These are phyloP conservation scores for Monopterus albus DNA, from an alignment of 2,113 vertebrate genomes.

Conservation along the genomic window DNA sequence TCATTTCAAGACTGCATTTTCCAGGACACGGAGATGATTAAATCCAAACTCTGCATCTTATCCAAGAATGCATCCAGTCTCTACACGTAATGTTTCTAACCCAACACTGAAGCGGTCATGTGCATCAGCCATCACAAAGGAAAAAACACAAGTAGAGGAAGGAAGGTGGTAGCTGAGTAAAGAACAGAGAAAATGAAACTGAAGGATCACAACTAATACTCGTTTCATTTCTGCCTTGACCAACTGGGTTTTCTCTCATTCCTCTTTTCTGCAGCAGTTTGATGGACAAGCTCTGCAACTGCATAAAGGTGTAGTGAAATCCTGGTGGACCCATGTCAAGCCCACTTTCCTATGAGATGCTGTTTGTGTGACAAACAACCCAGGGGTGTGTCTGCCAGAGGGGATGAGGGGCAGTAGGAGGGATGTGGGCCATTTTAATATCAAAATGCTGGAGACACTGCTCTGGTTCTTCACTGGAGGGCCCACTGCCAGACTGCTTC, in stretches of 20 bases:
- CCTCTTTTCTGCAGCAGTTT: constrained; percentile 11
- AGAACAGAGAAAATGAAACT: constrained; percentile 1
- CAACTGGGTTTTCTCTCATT: constrained; percentile 25
- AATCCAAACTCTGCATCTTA: constrained; percentile 13
- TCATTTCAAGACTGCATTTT: constrained; percentile 3
- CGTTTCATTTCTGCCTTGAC: constrained; percentile 5
- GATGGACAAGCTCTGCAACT: constrained; percentile 44
- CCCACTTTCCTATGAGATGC: constrained; percentile 42
- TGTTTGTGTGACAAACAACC: constrained; percentile 63
- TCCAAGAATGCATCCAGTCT: constrained; percentile 7
- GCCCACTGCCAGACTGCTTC: constrained; percentile 56
- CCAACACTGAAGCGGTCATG: neutral
- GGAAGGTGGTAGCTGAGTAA: constrained; percentile 11
- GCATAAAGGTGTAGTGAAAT: constrained; percentile 50
- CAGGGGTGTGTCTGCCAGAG: constrained; percentile 44
- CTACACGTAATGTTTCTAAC: constrained; percentile 16
- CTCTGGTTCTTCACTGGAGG: constrained; percentile 41
- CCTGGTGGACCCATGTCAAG: constrained; percentile 53
- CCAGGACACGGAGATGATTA: constrained; percentile 18
- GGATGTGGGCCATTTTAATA: constrained; percentile 67
- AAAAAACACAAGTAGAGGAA: constrained; percentile 2
- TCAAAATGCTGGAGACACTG: constrained; percentile 67
- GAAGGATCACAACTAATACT: constrained; percentile 7
- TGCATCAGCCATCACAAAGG: neutral
- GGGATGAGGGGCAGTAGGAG: constrained; percentile 42